Conservation (phyloP, 2,113 vertebrate species). For the Erinaceus europaeus region DNA sequence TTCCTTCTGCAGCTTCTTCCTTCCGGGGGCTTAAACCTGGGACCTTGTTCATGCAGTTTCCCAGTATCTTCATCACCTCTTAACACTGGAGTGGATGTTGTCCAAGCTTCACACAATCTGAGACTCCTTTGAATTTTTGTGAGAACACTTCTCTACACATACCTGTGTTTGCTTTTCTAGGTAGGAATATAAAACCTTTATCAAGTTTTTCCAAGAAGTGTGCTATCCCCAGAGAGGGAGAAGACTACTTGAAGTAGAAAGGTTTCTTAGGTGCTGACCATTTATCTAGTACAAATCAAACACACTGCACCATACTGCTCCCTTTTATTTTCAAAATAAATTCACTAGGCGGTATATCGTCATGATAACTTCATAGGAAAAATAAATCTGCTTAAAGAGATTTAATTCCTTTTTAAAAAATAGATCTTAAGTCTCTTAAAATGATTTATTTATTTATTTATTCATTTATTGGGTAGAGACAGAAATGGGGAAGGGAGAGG, state of each 20-base stretch:
- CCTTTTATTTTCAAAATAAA: slow-evolving; percentile 3
- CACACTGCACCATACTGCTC: not conserved
- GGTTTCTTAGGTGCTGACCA: not conserved
- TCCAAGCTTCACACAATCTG: not conserved
- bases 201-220: not conserved
- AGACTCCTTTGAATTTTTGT: not conserved
- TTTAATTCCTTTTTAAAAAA: slow-evolving; percentile 26
- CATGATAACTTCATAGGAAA: slow-evolving; percentile 36
- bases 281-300: not conserved
- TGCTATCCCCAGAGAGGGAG: not conserved
- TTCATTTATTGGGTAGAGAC: too few species aligned
- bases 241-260: not conserved
- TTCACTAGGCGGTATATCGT: not conserved
- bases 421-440: slow-evolving; percentile 31
- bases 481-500: too few species aligned
- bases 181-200: not conserved
- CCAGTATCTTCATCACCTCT: too few species aligned
- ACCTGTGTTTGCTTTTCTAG: not conserved
- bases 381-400: slow-evolving; percentile 36
- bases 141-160: not conserved
- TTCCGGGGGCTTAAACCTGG: too few species aligned
- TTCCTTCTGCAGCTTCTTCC: too few species aligned
- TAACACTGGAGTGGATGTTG: not conserved
- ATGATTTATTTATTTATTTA: too few species aligned
- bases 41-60: too few species aligned